Evolutionary conservation across 2,888 invertebrate species (phyloP), one percentile per base, ranked within the genome.

Genomic region (Cataglyphis altisquamis): DNA sequence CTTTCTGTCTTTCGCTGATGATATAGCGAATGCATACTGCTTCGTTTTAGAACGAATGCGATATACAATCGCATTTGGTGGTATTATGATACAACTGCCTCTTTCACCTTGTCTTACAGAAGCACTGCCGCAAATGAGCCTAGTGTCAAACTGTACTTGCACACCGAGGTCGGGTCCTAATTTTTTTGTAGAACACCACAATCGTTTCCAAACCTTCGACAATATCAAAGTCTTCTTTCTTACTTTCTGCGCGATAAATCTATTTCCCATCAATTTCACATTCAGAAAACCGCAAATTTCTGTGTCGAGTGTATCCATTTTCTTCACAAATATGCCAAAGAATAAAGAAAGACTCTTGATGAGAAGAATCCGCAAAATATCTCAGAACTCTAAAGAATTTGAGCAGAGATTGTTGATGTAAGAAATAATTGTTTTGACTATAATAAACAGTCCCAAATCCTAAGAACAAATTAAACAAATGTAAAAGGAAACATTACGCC

Each of bases 21-120:
- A 97, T 84, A 97, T 96, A 3, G 97, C 97, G 92, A 97, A 97
- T 15, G 97, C 97, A 91, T 96, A 96, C 48, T 96, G 96, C 88
- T 97, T 96, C 3, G 97, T 96, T 89, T 96, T 96, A 21, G 97
- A 97, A 91, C 96, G 96, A 4, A 97, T 96, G 82, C 97, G 95
- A 84, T 96, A 96, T 41, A 97, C 95, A 39, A 96, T 95, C 72
- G 96, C 96, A 64, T 96, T 96, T 25, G 95, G 93, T 0, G 97
- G 96, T 82, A 97, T 94, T 85, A 90, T 91, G n/a, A 94, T 90
- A 4, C 91, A 91, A 82, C 89, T 92, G 39, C 92, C 90, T 12
- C 92, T 92, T 18, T 93, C 93, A 60, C 90, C 91, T 1, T 84
- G 80, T n/a, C 36, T 70, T 0, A 8, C 48, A 6, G 86, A 68